Conservation (phyloP, 2,113 vertebrate species). For the Boulengeromyrus knoepffleri region DNA sequence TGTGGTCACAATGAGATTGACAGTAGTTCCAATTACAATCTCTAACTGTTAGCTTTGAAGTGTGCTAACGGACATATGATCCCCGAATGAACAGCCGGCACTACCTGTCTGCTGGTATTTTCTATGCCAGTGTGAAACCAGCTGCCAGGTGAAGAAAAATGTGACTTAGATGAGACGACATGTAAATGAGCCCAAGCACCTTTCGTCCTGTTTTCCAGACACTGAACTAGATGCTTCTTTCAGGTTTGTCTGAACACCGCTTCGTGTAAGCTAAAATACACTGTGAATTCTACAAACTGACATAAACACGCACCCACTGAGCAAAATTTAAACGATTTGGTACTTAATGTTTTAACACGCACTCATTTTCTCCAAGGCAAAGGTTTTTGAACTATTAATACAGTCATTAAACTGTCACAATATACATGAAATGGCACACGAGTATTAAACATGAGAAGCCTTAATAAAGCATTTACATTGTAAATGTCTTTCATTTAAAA, state of each 20-base stretch:
- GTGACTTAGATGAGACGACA: background rate
- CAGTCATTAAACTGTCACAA: background rate
- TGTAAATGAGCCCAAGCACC: background rate
- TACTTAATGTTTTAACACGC: background rate
- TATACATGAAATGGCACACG: background rate
- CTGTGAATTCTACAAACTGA: background rate
- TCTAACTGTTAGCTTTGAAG: background rate
- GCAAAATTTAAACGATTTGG: background rate
- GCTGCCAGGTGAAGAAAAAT: background rate
- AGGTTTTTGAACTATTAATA: background rate
- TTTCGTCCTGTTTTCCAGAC: background rate
- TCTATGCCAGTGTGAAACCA: background rate
- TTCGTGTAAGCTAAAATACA: background rate
- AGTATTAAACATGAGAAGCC: background rate
- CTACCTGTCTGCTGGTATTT: background rate
- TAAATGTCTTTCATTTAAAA: background rate
- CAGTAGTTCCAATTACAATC: background rate
- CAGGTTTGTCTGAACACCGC: background rate
- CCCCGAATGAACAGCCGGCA: background rate
- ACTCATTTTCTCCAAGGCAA: background rate
- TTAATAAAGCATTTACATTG: background rate
- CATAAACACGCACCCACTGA: background rate
- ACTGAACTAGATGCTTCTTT: background rate
- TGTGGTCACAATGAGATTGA: conserved; percentile 7
- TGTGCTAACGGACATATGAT: background rate